Conservation (phyloP, 2,888 invertebrate genomes). For the Eremobia ochroleuca region DNA sequence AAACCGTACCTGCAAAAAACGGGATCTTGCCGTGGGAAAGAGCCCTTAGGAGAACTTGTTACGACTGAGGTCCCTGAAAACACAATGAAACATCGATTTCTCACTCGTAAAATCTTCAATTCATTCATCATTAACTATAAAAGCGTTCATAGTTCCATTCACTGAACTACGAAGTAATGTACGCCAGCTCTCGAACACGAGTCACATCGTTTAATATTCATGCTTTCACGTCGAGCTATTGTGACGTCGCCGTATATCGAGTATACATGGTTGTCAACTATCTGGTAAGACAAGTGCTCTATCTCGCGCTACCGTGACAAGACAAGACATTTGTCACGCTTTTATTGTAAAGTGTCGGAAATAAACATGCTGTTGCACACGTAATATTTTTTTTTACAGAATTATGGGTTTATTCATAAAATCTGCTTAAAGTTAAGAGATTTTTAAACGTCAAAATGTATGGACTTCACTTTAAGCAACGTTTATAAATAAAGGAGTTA, state of each 20-base stretch:
- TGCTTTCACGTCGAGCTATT: conserved; percentile 18
- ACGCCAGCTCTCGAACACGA: neutral
- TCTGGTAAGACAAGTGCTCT: neutral
- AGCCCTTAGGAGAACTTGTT: no score
- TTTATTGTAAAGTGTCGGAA: neutral
- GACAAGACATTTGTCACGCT: neutral
- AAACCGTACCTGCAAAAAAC: no score
- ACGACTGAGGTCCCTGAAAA: neutral
- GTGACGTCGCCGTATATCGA: conserved; percentile 6
- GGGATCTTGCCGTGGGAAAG: no score
- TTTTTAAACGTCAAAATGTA: no score
- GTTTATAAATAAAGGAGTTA: no score
- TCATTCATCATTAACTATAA: neutral
- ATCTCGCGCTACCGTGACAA: neutral
- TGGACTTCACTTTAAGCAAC: no score
- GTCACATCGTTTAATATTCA: conserved; percentile 28
- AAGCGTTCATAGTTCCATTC: neutral
- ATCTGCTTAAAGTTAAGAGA: no score
- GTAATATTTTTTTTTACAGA: no score
- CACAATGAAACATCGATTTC: neutral
- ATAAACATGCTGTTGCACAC: neutral
- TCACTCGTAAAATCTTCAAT: conserved; percentile 1
- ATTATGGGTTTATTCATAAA: no score
- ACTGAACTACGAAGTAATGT: conserved; percentile 11
- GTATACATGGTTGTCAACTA: neutral